These are phyloP conservation scores for Pogonus chalceus DNA, from an alignment of 1,140 invertebrate genomes.

Conservation along the genomic window DNA sequence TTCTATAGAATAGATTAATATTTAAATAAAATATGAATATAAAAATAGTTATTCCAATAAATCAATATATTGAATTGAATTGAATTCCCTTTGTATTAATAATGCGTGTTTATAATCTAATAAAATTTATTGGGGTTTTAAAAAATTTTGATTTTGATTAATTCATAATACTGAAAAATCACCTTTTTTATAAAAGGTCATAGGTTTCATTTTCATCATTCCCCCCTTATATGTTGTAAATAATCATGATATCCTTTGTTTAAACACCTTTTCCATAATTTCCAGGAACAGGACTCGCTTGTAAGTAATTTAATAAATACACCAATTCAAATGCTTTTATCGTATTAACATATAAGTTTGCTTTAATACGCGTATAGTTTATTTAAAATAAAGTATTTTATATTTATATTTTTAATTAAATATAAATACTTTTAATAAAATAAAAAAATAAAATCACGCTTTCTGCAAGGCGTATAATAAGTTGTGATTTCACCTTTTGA, in stretches of 20 bases:
- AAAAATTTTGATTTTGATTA: neutral
- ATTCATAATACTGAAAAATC: neutral
- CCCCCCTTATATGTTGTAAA: neutral
- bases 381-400: too few species aligned
- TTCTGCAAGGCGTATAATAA: too few species aligned
- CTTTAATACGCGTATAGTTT: too few species aligned
- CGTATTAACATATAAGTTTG: slow-evolving; percentile 8
- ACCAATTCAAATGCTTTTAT: slow-evolving; percentile 1
- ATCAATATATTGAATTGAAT: too few species aligned
- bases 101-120: neutral
- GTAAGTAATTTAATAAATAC: slow-evolving; percentile 27
- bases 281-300: slow-evolving; percentile 32
- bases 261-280: slow-evolving; percentile 16
- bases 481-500: too few species aligned
- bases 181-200: slow-evolving; percentile 10
- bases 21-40: too few species aligned
- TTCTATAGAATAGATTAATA: neutral
- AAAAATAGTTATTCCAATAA: too few species aligned
- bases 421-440: too few species aligned
- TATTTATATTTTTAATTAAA: too few species aligned
- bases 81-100: slow-evolving; percentile 1
- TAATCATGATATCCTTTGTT: slow-evolving; percentile 5
- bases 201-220: neutral
- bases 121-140: neutral
- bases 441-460: too few species aligned